phyloP scores from a whole-genome alignment of 2,113 vertebrate genomes.

The Setophaga petechia region DNA sequence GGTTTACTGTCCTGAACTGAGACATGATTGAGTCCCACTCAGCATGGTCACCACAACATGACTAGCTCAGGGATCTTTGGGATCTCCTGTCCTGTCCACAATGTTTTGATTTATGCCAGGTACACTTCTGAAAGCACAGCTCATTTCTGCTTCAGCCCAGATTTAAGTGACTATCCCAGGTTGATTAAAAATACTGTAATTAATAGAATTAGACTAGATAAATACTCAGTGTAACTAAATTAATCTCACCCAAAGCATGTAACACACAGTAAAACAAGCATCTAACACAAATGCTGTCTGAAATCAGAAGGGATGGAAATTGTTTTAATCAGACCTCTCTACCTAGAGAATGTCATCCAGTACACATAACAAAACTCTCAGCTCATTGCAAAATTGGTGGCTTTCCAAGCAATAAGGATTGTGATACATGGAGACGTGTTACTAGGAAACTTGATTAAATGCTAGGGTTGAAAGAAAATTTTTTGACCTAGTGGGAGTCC shows the following conservation, averaged over 20 bases:
- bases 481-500: constrained; percentile 53
- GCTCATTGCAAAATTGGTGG: constrained; percentile 2
- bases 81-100: neutral
- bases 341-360: neutral
- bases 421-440: constrained; percentile 16
- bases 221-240: neutral
- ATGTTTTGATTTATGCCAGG: neutral
- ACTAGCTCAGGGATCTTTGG: neutral
- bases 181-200: neutral
- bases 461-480: neutral
- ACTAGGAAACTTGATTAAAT: constrained; percentile 35
- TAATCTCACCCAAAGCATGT: neutral
- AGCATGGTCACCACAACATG: neutral
- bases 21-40: neutral
- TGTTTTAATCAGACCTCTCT: neutral
- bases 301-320: neutral
- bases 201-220: neutral
- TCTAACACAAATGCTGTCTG: neutral
- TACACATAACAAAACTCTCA: neutral
- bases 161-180: neutral
- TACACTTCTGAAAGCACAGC: neutral
- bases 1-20: neutral
- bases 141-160: neutral
- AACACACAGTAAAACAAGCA: neutral
- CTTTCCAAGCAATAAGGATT: constrained; percentile 42